Evolutionary conservation across 2,113 vertebrate genomes (phyloP), one percentile per base, ranked within the genome.

Genomic region (Seriola dumerili): DNA sequence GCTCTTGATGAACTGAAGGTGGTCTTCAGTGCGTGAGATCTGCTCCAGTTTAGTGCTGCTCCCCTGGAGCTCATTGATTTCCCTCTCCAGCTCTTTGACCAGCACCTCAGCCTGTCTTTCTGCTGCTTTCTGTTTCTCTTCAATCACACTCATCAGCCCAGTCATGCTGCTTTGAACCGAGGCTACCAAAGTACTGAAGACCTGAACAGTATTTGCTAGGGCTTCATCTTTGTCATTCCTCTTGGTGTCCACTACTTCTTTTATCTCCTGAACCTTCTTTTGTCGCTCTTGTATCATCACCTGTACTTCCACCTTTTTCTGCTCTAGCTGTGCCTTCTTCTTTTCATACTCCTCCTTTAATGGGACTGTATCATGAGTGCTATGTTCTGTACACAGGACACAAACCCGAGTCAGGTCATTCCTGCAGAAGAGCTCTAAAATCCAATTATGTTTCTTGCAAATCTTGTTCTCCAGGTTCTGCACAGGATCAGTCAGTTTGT

Each of bases 401-500:
- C 89, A 93, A 64, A 79, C 55, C 61, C 2, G 21, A 8, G 17
- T 65, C 23, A 61, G 29, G 36, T 90, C 84, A 5, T 67, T 58
- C 57, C 72, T 84, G 75, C 87, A 88, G 72, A 87, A 72, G 16
- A 81, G 36, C 58, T 90, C 79, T 0, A 88, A 46, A 25, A 91
- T 81, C 58, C 0, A 85, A 73, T 90, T 86, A 61, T 92, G 88
- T 32, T 73, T 65, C 59, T 58, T 83, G 79, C 88, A 93, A 19
- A 85, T 65, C 29, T 52, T 89, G n/a, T 78, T 55, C 9, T 80
- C 77, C 77, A 92, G 48, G 48, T 88, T 78, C 5, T 50, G 59
- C 63, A 88, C 44, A 58, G 86, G 85, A 64, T 88, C 23, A 10
- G 65, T 84, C 21, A 91, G 72, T 81, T 81, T 82, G 83, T 93